Evolutionary conservation across 1,140 invertebrate genomes (phyloP), one percentile per base, ranked within the genome.

Genomic region (Whitmania pigra): DNA sequence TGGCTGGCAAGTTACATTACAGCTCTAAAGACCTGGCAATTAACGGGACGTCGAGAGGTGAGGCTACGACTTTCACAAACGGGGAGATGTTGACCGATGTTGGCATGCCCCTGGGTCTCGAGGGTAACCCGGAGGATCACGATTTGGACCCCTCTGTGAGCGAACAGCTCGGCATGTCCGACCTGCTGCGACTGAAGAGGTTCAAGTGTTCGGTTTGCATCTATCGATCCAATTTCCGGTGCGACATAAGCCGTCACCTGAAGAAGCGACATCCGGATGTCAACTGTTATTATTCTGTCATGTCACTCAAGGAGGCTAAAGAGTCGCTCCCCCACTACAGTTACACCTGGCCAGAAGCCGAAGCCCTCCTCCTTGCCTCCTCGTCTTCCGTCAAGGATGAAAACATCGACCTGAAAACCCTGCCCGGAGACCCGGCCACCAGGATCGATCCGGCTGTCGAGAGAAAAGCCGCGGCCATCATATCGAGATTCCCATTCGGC

Each of bases 181-280:
- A 79, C 2, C 80, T 81, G 71, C 73, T 77, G n/a, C 75, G 74
- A 53, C 20, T 73, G 53, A 76, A 77, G 63, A 75, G 77, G 53
- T 82, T 79, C 72, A 80, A 79, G 71, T 82, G 81, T 63, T 79
- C 78, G 25, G 74, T 72, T n/a, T 82, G 81, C 73, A 73, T 74
- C 2, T 81, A 81, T 36, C n/a, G 78, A 43, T 79, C 80, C 22
- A 80, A 81, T 71, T 81, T 77, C 76, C 76, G 80, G 49, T 78
- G 77, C 67, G 79, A 80, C 73, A 76, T 81, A 25, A 29, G 73
- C 4, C 73, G 79, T 9, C 81, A 82, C 70, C 77, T 80, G 49
- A 75, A 78, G 22, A 74, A 77, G 17, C 77, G 76, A 43, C 81
- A 82, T 74, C 86, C 87, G 20, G 29, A 53, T 25, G 27, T 40